Evolutionary conservation across 53 echinoderm and acorn worm genomes (phyloP).

Genomic region (Temnopleurus reevesii): DNA sequence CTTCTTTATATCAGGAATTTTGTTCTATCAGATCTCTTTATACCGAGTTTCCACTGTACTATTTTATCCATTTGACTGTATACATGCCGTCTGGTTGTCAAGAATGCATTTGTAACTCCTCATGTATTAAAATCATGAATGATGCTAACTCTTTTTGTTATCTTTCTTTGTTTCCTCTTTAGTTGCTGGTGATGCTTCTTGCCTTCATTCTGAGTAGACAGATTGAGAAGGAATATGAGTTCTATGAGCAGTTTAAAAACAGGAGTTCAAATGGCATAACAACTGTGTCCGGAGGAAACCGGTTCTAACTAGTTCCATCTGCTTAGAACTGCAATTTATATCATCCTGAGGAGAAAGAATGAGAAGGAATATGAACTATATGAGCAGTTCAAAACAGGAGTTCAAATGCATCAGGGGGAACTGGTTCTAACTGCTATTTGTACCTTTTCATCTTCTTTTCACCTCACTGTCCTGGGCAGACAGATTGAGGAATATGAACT

Average conservation of each 20-base stretch:
- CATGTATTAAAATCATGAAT: too few species aligned
- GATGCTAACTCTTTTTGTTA: background rate
- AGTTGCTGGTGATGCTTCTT: constrained; percentile 88
- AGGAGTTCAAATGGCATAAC: background rate
- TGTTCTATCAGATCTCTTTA: too few species aligned
- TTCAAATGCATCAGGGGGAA: too few species aligned
- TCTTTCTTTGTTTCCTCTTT: background rate
- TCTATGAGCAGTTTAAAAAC: constrained; percentile 59
- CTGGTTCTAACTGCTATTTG: too few species aligned
- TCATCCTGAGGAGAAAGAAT: constrained; percentile 72
- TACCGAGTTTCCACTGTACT: too few species aligned
- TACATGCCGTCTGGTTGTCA: too few species aligned
- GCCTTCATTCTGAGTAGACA: constrained; percentile 84
- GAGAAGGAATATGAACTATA: constrained; percentile 73
- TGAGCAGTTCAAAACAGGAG: constrained; percentile 25
- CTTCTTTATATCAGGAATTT: too few species aligned
- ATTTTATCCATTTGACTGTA: too few species aligned
- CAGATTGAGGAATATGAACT: too few species aligned
- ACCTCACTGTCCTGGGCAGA: too few species aligned
- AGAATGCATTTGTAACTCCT: too few species aligned
- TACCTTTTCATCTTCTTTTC: too few species aligned
- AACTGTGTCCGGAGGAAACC: background rate
- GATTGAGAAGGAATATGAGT: constrained; percentile 75
- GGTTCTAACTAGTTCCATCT: constrained; percentile 57
- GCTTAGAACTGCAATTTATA: constrained; percentile 73